Conservation (phyloP, 2,888 invertebrate genomes). For the Drosophila ustulata region DNA sequence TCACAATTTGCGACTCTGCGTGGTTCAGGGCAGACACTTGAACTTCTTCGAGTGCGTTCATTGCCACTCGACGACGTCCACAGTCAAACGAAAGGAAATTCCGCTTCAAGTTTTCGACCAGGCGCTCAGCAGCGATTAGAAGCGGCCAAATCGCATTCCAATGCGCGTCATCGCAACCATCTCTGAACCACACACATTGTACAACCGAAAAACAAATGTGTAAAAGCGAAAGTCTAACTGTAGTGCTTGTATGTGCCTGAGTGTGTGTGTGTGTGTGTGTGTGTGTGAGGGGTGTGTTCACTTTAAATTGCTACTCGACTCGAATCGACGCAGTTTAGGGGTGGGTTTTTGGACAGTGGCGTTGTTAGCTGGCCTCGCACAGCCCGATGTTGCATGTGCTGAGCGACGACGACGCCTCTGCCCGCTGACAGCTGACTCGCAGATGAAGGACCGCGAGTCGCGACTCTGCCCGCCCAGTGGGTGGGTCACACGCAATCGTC, state of each 20-base stretch:
- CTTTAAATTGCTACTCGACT: slow-evolving; percentile 29
- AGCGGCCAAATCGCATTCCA: slow-evolving; percentile 59
- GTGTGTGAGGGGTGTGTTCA: slow-evolving; percentile 72
- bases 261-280: slow-evolving; percentile 22
- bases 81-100: slow-evolving; percentile 84
- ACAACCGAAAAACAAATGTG: slow-evolving; percentile 5
- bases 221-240: slow-evolving; percentile 59
- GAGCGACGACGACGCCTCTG: slow-evolving; percentile 24
- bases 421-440: slow-evolving; percentile 44
- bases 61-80: slow-evolving; percentile 19
- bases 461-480: slow-evolving; percentile 65
- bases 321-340: slow-evolving; percentile 47
- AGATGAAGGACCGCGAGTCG: slow-evolving; percentile 41
- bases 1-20: background rate
- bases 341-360: slow-evolving; percentile 65
- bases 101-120: slow-evolving; percentile 82
- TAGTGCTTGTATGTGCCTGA: slow-evolving; percentile 21
- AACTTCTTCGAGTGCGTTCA: slow-evolving; percentile 17
- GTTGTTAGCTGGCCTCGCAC: slow-evolving; percentile 1
- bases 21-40: slow-evolving; percentile 1
- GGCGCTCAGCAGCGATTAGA: slow-evolving; percentile 70
- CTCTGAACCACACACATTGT: slow-evolving; percentile 22
- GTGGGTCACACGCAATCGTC: slow-evolving; percentile 64
- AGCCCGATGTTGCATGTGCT: background rate
- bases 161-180: slow-evolving; percentile 46